Base-by-base conservation (phyloP, 1,140 invertebrate species). In the Penaeus japonicus region DNA sequence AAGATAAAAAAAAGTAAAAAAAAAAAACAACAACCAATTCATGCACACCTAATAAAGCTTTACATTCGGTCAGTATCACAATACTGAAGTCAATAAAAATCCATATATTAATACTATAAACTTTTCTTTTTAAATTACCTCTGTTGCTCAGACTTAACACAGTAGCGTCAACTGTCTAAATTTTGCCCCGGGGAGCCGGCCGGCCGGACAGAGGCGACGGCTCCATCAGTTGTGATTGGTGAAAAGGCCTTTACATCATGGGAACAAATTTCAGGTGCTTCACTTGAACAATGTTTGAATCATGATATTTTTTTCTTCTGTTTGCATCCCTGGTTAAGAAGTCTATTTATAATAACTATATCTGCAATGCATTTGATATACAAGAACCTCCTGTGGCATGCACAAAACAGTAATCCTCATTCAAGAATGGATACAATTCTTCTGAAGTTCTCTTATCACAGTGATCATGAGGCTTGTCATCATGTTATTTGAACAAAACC, bases 361-460 rank as follows among this genome's bases (percentile, higher is more conserved):
- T 73, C 59, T 85, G 75, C 39, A 85, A 85, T 85, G 73, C 84
- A 85, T 85, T 54, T 87, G 82, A 55, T 82, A 62, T 87, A 87
- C 59, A 79, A 57, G 81, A 87, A 87, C 85, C 79, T 87, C 78
- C 57, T 82, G 85, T 87, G 85, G 85, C 85, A 87, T 57, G 54
- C 78, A 82, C 20, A 82, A 47, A 87, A 82, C 85, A 88, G 77
- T 77, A 79, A 62, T 80, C 57, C 65, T 57, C 87, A 83, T 54
- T 88, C 78, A 62, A 78, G 84, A 70, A 78, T 87, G 85, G 85
- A 87, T 87, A 87, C 78, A 84, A 80, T 80, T 87, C 85, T 78
- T 88, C 57, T 88, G 87, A 47, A 47, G 47, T 77, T 88, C 87
- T 39, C 83, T 88, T 88, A 88, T 88, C 87, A 88, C 87, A 88